Conservation (phyloP, 2,113 vertebrate species). For the Antechinus flavipes region DNA sequence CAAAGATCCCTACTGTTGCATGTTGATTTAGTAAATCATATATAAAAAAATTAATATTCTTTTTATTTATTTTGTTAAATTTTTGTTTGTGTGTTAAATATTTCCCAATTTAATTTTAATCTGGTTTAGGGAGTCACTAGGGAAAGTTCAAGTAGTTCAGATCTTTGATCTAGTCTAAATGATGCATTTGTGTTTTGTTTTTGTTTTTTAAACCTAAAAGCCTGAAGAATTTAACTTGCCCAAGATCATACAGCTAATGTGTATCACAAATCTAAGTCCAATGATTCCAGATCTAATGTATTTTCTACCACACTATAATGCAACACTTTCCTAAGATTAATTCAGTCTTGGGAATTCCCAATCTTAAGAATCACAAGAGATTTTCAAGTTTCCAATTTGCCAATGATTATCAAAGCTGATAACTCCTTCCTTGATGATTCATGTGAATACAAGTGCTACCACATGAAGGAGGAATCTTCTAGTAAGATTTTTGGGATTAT, state of each 20-base stretch:
- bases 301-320: not conserved
- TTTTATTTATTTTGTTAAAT: not conserved
- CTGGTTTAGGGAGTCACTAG: not conserved
- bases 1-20: not conserved
- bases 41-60: not conserved
- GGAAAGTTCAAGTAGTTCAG: not conserved
- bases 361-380: not conserved
- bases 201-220: not conserved
- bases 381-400: not conserved
- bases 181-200: not conserved
- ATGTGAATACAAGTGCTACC: not conserved
- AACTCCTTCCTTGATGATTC: not conserved
- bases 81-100: not conserved
- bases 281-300: not conserved
- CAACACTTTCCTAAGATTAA: not conserved
- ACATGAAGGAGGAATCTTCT: not conserved
- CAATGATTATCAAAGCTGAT: not conserved
- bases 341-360: not conserved
- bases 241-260: not conserved
- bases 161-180: not conserved
- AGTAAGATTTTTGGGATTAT: not conserved
- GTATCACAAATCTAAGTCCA: not conserved
- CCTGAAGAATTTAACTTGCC: not conserved
- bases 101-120: not conserved
- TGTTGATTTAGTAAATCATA: not conserved